Evolutionary conservation across 2,797 vertebrate genomes (phyloP).

Genomic region (Arctocebus calabarensis): DNA sequence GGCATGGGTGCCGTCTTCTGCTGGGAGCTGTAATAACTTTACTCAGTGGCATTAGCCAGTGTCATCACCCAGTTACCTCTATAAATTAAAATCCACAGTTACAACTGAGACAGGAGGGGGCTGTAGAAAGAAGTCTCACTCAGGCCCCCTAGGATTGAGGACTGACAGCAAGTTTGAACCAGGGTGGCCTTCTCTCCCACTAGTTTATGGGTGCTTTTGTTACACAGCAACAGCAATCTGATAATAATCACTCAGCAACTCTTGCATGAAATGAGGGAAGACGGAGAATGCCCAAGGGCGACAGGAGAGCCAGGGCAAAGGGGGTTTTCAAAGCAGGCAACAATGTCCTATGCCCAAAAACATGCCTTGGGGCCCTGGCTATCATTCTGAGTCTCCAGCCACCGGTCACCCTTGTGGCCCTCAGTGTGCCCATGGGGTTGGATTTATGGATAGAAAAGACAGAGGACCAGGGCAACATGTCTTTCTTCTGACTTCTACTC

Average conservation of each 20-base stretch:
- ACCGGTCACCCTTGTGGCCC: background rate
- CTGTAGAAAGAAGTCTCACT: background rate
- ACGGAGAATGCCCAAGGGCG: background rate
- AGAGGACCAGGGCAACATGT: background rate
- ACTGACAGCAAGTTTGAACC: background rate
- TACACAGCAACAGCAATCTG: background rate
- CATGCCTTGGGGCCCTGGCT: background rate
- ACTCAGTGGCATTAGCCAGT: background rate
- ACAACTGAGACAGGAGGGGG: background rate
- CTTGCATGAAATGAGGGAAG: background rate
- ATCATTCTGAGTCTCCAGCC: background rate
- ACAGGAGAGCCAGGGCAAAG: background rate
- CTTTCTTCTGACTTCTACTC: slow-evolving; percentile 7
- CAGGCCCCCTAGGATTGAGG: background rate
- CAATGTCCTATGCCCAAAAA: background rate
- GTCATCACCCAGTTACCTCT: background rate
- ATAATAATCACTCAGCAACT: background rate
- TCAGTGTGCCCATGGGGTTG: background rate
- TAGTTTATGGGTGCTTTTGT: background rate
- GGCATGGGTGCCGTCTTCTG: background rate
- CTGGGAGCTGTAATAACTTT: background rate
- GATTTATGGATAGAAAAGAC: background rate
- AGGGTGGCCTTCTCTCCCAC: background rate
- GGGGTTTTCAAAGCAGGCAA: background rate
- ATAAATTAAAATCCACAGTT: background rate